These are phyloP conservation scores for Spilogale gracilis DNA, from an alignment of 2,113 vertebrate species.

Conservation along the genomic window DNA sequence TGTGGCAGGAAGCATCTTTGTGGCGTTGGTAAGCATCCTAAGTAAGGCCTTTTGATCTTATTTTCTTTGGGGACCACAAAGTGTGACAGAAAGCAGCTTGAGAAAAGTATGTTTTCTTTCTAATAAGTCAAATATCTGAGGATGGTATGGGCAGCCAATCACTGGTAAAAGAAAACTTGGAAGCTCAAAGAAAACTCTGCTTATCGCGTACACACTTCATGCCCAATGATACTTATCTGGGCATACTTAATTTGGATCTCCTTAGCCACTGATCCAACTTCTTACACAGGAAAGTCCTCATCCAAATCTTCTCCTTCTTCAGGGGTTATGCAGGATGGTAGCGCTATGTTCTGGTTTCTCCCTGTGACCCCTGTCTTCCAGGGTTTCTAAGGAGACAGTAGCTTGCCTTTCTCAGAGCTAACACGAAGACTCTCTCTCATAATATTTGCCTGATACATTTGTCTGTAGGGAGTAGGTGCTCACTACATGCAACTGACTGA, in stretches of 20 bases:
- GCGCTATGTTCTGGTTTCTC: slow-evolving; percentile 1
- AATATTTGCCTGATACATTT: not conserved
- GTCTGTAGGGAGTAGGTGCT: not conserved
- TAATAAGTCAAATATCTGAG: slow-evolving; percentile 36
- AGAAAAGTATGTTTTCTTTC: slow-evolving; percentile 53
- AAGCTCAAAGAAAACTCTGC: not conserved
- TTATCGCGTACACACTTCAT: not conserved
- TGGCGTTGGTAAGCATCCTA: slow-evolving; percentile 93
- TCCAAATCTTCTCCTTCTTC: not conserved
- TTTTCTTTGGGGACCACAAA: not conserved
- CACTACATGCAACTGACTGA: not conserved
- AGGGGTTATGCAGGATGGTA: not conserved
- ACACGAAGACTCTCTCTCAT: not conserved
- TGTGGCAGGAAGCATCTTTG: slow-evolving; percentile 97
- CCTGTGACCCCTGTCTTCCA: not conserved
- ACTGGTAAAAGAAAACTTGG: slow-evolving; percentile 6
- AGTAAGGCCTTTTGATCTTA: not conserved
- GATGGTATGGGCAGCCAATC: not conserved
- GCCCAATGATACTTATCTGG: not conserved
- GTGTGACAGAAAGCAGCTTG: not conserved
- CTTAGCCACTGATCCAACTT: not conserved
- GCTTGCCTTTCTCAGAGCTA: not conserved
- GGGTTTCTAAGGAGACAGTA: not conserved
- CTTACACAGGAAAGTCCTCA: not conserved
- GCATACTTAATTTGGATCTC: not conserved